These are phyloP conservation scores for Ophion ellenae DNA, from an alignment of 2,888 invertebrate genomes.

Conservation along the genomic window DNA sequence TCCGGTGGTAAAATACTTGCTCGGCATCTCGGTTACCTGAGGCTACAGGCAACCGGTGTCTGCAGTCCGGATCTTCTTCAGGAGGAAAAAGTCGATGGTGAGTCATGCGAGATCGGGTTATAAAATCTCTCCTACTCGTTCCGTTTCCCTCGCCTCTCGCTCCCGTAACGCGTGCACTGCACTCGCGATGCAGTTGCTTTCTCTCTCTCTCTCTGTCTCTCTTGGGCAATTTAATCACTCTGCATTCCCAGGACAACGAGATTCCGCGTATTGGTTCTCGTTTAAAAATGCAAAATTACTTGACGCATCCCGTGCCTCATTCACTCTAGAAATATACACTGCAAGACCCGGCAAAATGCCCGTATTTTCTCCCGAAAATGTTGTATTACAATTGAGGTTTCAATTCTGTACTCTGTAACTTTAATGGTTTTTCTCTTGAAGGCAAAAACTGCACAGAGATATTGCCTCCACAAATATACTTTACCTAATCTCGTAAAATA, in stretches of 20 bases:
- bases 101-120: slow-evolving; percentile 57
- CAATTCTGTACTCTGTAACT: too few relatives aligned
- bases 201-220: not conserved
- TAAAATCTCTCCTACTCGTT: slow-evolving; percentile 36
- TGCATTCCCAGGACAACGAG: slow-evolving; percentile 39
- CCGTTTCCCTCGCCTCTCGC: slow-evolving; percentile 13
- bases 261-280: slow-evolving; percentile 47
- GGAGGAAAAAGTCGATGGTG: slow-evolving; percentile 83
- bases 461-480: too few relatives aligned
- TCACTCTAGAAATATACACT: not conserved
- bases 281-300: slow-evolving; percentile 13
- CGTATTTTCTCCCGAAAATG: too few relatives aligned
- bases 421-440: too few relatives aligned
- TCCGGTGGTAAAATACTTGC: slow-evolving; percentile 86
- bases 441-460: too few relatives aligned
- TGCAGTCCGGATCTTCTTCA: slow-evolving; percentile 85
- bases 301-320: not conserved
- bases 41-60: slow-evolving; percentile 87
- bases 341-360: not conserved
- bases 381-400: too few relatives aligned
- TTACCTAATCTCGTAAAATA: not conserved
- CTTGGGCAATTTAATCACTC: slow-evolving; percentile 33
- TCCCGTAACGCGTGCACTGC: slow-evolving; percentile 55
- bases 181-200: slow-evolving; percentile 30
- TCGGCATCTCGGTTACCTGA: slow-evolving; percentile 87